Evolutionary conservation across 2,888 invertebrate genomes (phyloP).

Genomic region (Capitulum mitella): DNA sequence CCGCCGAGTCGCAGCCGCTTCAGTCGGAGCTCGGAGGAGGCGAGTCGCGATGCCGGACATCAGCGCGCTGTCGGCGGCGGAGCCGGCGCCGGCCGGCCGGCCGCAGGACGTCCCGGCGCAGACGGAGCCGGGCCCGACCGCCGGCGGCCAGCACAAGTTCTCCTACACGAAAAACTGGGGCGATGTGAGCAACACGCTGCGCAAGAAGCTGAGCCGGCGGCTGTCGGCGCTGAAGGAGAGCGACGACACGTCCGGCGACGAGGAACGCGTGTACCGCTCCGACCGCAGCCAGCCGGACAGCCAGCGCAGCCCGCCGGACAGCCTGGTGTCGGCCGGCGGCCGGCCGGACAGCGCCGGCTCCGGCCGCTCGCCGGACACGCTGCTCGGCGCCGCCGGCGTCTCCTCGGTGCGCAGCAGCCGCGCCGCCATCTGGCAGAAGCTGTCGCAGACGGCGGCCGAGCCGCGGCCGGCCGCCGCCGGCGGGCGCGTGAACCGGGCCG

Average conservation of each 20-base stretch:
- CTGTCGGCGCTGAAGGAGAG: constrained; percentile 19
- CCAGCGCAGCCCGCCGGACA: neutral
- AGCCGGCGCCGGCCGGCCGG: too few species aligned
- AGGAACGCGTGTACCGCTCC: constrained; percentile 23
- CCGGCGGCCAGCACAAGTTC: neutral
- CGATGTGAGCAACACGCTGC: constrained; percentile 18
- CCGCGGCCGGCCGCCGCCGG: neutral
- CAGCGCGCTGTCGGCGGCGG: too few species aligned
- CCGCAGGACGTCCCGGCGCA: too few species aligned
- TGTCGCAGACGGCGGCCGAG: neutral
- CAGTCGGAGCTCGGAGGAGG: too few species aligned
- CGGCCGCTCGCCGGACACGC: neutral
- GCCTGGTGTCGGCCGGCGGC: neutral
- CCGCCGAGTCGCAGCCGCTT: too few species aligned
- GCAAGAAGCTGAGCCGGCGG: constrained; percentile 1
- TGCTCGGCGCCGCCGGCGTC: neutral
- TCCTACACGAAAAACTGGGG: constrained; percentile 22
- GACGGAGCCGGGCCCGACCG: too few species aligned
- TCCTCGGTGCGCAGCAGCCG: neutral
- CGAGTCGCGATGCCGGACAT: too few species aligned
- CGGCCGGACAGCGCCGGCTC: neutral
- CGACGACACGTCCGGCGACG: constrained; percentile 21
- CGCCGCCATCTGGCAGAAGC: constrained; percentile 6
- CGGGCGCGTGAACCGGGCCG: neutral
- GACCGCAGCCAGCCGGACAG: neutral